Base-by-base conservation (phyloP, 2,113 vertebrate genomes). In the Ranitomeya variabilis region DNA sequence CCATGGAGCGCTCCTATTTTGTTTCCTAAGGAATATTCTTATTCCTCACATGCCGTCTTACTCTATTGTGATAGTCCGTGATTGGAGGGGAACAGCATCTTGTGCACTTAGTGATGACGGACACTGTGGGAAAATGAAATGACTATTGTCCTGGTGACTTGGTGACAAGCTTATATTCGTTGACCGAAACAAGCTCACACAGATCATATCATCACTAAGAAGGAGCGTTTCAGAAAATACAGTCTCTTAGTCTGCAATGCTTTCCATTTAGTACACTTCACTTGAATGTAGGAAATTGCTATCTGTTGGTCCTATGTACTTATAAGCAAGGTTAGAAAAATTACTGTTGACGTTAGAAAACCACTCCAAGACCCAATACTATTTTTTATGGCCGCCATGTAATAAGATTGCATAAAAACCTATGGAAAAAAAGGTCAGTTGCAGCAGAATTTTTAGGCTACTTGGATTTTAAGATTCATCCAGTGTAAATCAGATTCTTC, bases 101-200 rank as follows among this genome's bases (percentile, higher is more conserved):
- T 54, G 45, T 52, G 9, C 16, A 54, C 74, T 76, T 76, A 51
- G 2, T 77, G 18, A 77, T 77, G 51, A 77, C 21, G 54, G 7
- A 54, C 19, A 52, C 54, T 54, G n/a, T 54, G 9, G 54, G n/a
- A 26, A 55, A 57, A 52, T n/a, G 15, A 57, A 57, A 37, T 80
- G n/a, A 57, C 77, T 57, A 23, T 6, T 79, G 76, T 23, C 52
- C 51, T 54, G n/a, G 52, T 80, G 71, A 45, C 31, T 80, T 57
- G 54, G 77, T 80, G 77, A 55, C 11, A 57, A 23, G 77, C 77
- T 80, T 52, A 57, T 80, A 23, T 80, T 80, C 37, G 54, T 80
- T 80, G 77, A 16, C 52, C 18, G 13, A 26, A 80, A 54, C 9
- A 57, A 57, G 10, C n/a, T 80, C 51, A 14, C 12, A 57, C 54